phyloP scores from a whole-genome alignment of 1,140 invertebrate species.

The Psilanteris sp. region DNA sequence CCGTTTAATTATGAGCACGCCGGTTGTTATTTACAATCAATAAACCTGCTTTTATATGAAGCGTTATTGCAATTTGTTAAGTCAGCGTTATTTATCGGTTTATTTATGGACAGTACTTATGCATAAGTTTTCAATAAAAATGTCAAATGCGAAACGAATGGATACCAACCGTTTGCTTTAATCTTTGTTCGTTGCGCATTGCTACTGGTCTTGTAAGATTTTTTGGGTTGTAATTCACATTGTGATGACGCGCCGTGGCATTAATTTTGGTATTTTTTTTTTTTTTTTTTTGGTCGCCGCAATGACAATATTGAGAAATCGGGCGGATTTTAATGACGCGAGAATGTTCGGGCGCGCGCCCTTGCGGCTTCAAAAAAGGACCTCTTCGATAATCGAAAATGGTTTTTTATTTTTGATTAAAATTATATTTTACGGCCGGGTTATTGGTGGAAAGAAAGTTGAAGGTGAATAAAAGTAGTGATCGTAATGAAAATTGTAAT shows the following conservation, averaged over 20 bases:
- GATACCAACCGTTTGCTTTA: constrained; percentile 59
- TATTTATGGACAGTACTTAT: constrained; percentile 30
- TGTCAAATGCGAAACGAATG: constrained; percentile 45
- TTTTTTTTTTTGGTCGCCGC: too few relatives aligned
- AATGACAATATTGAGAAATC: too few relatives aligned
- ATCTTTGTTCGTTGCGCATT: constrained; percentile 44
- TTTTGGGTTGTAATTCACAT: constrained; percentile 7
- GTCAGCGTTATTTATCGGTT: constrained; percentile 36
- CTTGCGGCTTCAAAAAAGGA: too few relatives aligned
- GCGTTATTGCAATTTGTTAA: constrained; percentile 52
- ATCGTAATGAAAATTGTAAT: too few relatives aligned
- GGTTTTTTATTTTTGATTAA: too few relatives aligned
- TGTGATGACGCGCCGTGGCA: constrained; percentile 17
- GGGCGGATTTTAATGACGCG: too few relatives aligned
- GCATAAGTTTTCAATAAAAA: constrained; percentile 50
- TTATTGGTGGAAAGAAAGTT: too few relatives aligned
- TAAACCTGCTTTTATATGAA: constrained; percentile 43
- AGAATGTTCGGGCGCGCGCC: too few relatives aligned
- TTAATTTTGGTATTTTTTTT: too few relatives aligned
- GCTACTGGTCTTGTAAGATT: constrained; percentile 12
- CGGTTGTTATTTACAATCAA: constrained; percentile 43
- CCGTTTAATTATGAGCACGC: constrained; percentile 23
- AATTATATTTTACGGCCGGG: too few relatives aligned
- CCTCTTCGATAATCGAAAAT: too few relatives aligned
- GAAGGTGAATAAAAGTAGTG: too few relatives aligned